These are phyloP conservation scores for Yponomeuta plumbellus DNA, from an alignment of 2,888 invertebrate species.

Conservation along the genomic window DNA sequence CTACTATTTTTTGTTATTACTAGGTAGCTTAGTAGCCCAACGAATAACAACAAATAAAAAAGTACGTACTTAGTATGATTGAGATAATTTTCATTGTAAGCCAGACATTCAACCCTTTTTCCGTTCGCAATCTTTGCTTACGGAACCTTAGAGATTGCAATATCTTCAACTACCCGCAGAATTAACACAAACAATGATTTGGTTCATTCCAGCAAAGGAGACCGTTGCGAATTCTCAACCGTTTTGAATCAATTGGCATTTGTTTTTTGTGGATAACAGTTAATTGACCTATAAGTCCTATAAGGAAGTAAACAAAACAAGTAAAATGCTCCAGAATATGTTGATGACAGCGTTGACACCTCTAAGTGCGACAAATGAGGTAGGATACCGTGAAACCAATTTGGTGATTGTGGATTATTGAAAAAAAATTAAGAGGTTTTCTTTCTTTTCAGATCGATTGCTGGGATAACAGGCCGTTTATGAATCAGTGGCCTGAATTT, in stretches of 20 bases:
- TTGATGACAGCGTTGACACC: constrained; percentile 40
- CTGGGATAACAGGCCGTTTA: constrained; percentile 54
- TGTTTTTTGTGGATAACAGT: not conserved
- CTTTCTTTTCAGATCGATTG: constrained; percentile 34
- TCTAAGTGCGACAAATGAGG: constrained; percentile 43
- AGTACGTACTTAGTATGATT: no score
- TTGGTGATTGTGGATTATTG: no score
- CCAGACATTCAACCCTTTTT: no score
- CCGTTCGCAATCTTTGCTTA: no score
- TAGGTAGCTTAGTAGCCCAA: no score
- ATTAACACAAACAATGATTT: not conserved
- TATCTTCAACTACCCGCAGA: not conserved
- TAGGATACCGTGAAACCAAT: constrained; percentile 24
- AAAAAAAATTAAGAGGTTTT: not conserved
- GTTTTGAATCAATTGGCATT: not conserved
- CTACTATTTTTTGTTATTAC: no score
- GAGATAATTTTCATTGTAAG: no score
- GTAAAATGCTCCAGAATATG: constrained; percentile 46
- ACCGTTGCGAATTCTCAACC: not conserved
- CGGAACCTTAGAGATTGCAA: not conserved
- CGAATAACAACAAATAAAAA: no score
- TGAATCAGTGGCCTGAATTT: constrained; percentile 38
- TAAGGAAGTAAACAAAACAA: not conserved
- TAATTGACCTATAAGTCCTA: not conserved
- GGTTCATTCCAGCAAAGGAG: not conserved